Evolutionary conservation across 2,797 vertebrate genomes (phyloP).

Genomic region (Thunnus albacares): DNA sequence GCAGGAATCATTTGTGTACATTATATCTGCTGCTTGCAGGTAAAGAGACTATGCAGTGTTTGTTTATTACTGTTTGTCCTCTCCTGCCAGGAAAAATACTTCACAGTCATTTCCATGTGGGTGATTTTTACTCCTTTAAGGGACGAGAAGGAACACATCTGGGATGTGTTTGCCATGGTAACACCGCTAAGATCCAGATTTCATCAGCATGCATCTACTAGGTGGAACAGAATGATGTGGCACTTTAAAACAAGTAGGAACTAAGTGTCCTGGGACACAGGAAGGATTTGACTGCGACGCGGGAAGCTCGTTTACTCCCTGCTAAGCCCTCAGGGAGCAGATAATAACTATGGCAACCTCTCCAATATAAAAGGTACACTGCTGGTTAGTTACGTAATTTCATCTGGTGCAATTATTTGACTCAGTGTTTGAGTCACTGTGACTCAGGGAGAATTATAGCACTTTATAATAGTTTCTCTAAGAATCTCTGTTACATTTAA

Average conservation of each 20-base stretch:
- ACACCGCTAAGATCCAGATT: constrained; percentile 26
- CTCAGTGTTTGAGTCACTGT: constrained; percentile 12
- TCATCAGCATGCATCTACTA: constrained; percentile 54
- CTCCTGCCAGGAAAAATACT: constrained; percentile 40
- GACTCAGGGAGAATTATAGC: constrained; percentile 10
- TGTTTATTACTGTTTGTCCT: constrained; percentile 44
- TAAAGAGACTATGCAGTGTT: constrained; percentile 28
- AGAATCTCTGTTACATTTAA: constrained; percentile 7
- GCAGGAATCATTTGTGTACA: constrained; percentile 43
- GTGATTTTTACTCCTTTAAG: constrained; percentile 27
- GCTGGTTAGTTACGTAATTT: constrained; percentile 6
- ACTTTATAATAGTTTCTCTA: constrained; percentile 23
- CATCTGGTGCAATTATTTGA: constrained; percentile 26
- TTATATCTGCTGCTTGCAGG: constrained; percentile 54
- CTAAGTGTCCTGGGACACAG: constrained; percentile 6
- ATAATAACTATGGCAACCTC: constrained; percentile 19
- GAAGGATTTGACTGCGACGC: constrained; percentile 22
- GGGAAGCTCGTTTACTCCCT: constrained; percentile 16
- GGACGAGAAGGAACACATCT: constrained; percentile 21
- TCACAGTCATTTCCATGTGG: constrained; percentile 27
- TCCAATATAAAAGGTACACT: background rate
- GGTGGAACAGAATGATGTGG: constrained; percentile 31
- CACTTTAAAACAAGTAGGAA: constrained; percentile 18
- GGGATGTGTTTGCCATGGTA: constrained; percentile 39
- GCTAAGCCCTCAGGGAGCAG: background rate